A percentile compares a stretch with the other conserved stretches of the same genome.
These are phyloP conservation scores for Amaurobius ferox DNA, from an alignment of 2,888 invertebrate species.

Conservation along the genomic window DNA sequence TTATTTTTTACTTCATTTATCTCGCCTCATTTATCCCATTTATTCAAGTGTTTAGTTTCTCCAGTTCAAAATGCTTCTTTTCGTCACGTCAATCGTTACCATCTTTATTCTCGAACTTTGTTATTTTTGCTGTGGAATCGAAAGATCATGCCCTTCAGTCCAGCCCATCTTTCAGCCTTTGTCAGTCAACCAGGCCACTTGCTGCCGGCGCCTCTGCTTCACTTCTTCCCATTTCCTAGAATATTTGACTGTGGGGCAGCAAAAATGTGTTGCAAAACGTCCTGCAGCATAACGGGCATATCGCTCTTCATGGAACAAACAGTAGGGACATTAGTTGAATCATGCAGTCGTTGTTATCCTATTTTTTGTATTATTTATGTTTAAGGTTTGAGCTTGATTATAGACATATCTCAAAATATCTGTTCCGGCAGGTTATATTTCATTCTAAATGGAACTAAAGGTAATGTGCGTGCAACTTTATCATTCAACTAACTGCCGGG, in stretches of 20 bases:
- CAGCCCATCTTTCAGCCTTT: too few species aligned
- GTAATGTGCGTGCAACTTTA: too few species aligned
- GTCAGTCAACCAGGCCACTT: not conserved
- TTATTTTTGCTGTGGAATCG: not conserved
- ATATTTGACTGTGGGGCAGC: not conserved
- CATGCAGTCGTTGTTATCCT: not conserved
- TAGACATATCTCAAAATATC: too few species aligned
- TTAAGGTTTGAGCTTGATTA: too few species aligned
- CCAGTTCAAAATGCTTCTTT: too few species aligned
- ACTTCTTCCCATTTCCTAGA: not conserved
- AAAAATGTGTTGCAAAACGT: not conserved
- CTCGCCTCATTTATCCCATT: too few species aligned
- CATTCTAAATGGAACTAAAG: too few species aligned
- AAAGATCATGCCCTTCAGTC: too few species aligned
- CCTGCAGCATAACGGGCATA: not conserved
- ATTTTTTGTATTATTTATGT: not conserved
- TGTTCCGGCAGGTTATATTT: too few species aligned
- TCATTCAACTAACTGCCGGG: too few species aligned
- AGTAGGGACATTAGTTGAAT: not conserved
- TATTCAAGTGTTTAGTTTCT: too few species aligned
- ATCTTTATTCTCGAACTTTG: not conserved
- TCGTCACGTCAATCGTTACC: not conserved
- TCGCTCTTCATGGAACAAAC: not conserved
- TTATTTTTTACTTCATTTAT: too few species aligned
- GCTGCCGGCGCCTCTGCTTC: not conserved